Percentiles rank a stretch among this genome's conserved stretches.
Evolutionary conservation across 1,140 invertebrate species (phyloP).

Genomic region (Drosophila asahinai): DNA sequence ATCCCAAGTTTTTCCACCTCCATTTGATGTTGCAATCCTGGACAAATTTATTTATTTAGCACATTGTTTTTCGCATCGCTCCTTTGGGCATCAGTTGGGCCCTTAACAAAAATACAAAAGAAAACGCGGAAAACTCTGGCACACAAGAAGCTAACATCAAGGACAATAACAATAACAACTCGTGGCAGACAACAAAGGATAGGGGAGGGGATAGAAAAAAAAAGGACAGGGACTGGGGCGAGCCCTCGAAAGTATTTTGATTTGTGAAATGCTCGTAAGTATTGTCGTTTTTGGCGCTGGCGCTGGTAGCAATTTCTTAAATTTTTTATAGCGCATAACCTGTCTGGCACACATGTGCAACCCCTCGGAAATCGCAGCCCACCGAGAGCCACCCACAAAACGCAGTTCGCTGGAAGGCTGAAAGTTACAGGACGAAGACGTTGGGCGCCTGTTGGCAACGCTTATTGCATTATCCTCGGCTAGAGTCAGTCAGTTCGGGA

Average conservation of each 20-base stretch:
- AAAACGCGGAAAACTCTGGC: conserved; percentile 34
- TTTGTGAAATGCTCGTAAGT: conserved; percentile 81
- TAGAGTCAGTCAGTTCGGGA: conserved; percentile 39
- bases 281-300: conserved; percentile 76
- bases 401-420: conserved; percentile 61
- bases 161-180: conserved; percentile 48
- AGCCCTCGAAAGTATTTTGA: conserved; percentile 72
- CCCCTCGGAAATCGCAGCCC: conserved; percentile 2
- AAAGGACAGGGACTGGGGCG: neutral
- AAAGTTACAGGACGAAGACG: conserved; percentile 62
- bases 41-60: conserved; percentile 77
- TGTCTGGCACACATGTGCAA: conserved; percentile 77
- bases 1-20: conserved; percentile 32
- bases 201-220: conserved; percentile 2
- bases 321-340: conserved; percentile 82
- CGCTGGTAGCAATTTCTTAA: conserved; percentile 77
- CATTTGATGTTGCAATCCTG: conserved; percentile 53
- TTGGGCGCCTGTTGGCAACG: conserved; percentile 67
- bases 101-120: neutral
- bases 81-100: conserved; percentile 57
- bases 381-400: conserved; percentile 41
- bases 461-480: conserved; percentile 77
- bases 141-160: conserved; percentile 39
- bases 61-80: conserved; percentile 58
- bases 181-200: conserved; percentile 62